These are phyloP conservation scores for Aphaenogaster ashmeadi DNA, from an alignment of 1,140 invertebrate genomes.

Conservation along the genomic window DNA sequence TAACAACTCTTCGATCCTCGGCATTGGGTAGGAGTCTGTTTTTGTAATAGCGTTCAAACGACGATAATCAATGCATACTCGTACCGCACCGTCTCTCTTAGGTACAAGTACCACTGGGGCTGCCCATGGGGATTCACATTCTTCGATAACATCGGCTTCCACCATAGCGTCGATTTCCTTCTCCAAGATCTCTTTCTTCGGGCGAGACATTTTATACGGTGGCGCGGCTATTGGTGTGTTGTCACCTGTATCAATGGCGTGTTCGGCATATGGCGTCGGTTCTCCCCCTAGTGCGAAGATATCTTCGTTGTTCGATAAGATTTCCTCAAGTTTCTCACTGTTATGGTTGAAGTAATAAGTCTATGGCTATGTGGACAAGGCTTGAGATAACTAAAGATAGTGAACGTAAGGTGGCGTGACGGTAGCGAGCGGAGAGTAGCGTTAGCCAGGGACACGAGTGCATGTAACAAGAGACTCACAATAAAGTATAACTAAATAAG, in stretches of 20 bases:
- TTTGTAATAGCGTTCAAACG: too few species aligned
- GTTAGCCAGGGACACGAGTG: too few species aligned
- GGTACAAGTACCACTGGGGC: background rate
- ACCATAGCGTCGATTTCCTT: background rate
- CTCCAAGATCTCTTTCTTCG: background rate
- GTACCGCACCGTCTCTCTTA: background rate
- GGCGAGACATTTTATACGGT: background rate
- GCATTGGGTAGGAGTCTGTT: too few species aligned
- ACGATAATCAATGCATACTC: background rate
- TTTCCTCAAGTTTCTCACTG: background rate
- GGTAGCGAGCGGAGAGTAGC: too few species aligned
- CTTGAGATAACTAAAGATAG: too few species aligned
- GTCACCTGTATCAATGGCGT: background rate
- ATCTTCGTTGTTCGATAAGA: background rate
- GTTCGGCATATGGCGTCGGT: background rate
- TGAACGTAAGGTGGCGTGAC: too few species aligned
- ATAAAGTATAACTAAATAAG: too few species aligned
- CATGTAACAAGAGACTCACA: too few species aligned
- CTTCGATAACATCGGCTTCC: background rate
- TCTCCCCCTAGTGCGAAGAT: constrained; percentile 8
- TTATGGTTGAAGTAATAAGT: too few species aligned
- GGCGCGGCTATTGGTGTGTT: background rate
- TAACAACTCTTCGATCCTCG: too few species aligned
- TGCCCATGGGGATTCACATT: constrained; percentile 18
- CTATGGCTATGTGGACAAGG: too few species aligned